Conservation (phyloP, 2,888 invertebrate species). For the Drymonia ruficornis region DNA sequence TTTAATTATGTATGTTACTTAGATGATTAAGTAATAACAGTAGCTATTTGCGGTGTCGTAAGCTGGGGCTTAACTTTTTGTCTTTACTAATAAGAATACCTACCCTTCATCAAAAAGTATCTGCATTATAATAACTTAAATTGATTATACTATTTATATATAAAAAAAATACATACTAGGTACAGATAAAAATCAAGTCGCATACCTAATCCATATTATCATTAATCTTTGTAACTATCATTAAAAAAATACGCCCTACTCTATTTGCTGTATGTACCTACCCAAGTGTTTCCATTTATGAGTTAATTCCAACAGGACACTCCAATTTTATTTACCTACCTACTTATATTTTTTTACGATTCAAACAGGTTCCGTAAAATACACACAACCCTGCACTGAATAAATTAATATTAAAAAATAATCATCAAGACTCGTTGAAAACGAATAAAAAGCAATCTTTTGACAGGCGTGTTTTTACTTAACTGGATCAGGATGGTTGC, state of each 20-base stretch:
- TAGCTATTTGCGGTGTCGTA: constrained; percentile 22
- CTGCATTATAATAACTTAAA: no score
- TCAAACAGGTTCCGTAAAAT: not conserved
- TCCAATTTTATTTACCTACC: not conserved
- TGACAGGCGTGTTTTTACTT: constrained; percentile 37
- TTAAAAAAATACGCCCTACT: no score
- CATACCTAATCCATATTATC: no score
- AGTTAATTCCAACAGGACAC: not conserved
- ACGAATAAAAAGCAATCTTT: constrained; percentile 23
- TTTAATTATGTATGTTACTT: constrained; percentile 49
- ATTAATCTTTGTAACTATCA: no score
- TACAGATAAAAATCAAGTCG: no score
- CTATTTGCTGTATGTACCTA: no score
- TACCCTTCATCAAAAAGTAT: no score
- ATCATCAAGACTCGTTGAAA: constrained; percentile 17
- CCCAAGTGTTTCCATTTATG: no score
- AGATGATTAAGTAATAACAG: constrained; percentile 44
- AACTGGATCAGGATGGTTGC: constrained; percentile 32
- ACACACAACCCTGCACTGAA: not conserved
- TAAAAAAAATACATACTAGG: no score
- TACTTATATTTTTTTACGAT: not conserved
- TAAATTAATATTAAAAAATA: constrained; percentile 12
- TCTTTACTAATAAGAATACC: not conserved
- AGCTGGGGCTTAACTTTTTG: not conserved
- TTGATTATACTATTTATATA: no score